Evolutionary conservation across 2,113 vertebrate species (phyloP).

Genomic region (Perca flavescens): DNA sequence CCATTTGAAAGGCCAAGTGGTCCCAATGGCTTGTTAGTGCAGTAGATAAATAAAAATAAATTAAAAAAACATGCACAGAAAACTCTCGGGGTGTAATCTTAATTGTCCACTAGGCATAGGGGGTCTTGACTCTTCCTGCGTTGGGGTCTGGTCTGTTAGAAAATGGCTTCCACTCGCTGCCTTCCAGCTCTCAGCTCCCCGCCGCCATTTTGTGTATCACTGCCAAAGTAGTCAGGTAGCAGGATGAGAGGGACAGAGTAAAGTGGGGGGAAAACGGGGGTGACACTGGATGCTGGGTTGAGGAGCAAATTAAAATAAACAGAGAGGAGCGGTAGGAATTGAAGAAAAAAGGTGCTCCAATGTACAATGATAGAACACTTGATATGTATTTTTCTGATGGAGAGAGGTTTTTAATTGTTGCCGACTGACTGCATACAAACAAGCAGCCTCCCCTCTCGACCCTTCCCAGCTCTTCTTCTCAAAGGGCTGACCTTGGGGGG

Average conservation of each 20-base stretch:
- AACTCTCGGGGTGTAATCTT: conserved; percentile 37
- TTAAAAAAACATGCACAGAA: conserved; percentile 21
- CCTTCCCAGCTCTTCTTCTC: conserved; percentile 78
- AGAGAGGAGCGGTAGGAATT: conserved; percentile 42
- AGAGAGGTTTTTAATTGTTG: conserved; percentile 78
- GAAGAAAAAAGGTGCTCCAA: conserved; percentile 48
- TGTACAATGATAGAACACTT: conserved; percentile 65
- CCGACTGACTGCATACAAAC: conserved; percentile 82
- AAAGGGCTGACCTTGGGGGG: conserved; percentile 85
- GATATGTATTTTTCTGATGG: conserved; percentile 76
- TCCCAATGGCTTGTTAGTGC: conserved; percentile 54
- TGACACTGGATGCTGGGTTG: conserved; percentile 42
- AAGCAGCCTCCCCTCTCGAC: conserved; percentile 80
- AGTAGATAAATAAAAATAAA: conserved; percentile 26
- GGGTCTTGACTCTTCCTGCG: conserved; percentile 45
- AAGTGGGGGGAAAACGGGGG: conserved; percentile 62
- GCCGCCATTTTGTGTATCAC: conserved; percentile 86
- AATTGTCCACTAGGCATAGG: conserved; percentile 36
- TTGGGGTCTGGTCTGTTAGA: conserved; percentile 69
- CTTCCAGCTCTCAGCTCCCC: conserved; percentile 67
- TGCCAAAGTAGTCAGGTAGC: conserved; percentile 85
- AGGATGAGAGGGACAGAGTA: conserved; percentile 74
- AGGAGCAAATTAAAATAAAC: conserved; percentile 43
- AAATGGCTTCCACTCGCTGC: conserved; percentile 86
- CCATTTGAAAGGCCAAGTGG: conserved; percentile 53